These are phyloP conservation scores for Mactra quadrangularis DNA, from an alignment of 1,140 invertebrate genomes.

Conservation along the genomic window DNA sequence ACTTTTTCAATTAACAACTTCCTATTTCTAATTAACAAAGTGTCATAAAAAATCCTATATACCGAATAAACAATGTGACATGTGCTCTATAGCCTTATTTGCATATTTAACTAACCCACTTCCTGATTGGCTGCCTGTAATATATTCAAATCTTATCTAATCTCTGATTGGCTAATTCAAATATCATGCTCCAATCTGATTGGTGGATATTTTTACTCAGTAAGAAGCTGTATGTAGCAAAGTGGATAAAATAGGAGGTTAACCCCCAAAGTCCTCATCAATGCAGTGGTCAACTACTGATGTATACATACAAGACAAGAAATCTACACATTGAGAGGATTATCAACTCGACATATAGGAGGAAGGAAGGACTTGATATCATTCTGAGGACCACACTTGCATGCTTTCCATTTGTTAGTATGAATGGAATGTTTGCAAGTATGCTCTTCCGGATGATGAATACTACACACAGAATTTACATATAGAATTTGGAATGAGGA, in stretches of 20 bases:
- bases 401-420: slow-evolving; percentile 45
- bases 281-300: no score
- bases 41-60: slow-evolving; percentile 48
- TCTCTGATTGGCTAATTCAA: neutral
- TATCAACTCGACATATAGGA: no score
- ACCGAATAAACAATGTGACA: slow-evolving; percentile 26
- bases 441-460: slow-evolving; percentile 16
- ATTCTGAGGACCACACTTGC: slow-evolving; percentile 43
- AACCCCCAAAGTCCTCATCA: no score
- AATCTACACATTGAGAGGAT: no score
- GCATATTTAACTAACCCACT: neutral
- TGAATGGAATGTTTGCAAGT: slow-evolving; percentile 50
- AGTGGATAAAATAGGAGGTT: no score
- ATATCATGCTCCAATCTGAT: neutral
- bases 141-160: no score
- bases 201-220: neutral
- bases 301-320: no score
- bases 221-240: no score
- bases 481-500: no score
- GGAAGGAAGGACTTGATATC: no score
- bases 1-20: no score
- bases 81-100: neutral
- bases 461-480: no score
- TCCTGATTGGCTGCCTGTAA: neutral
- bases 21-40: slow-evolving; percentile 48